A percentile compares a stretch with the other conserved stretches of the same genome.
These are phyloP conservation scores for Drosophila watanabei DNA, from an alignment of 1,140 invertebrate genomes.

Conservation along the genomic window DNA sequence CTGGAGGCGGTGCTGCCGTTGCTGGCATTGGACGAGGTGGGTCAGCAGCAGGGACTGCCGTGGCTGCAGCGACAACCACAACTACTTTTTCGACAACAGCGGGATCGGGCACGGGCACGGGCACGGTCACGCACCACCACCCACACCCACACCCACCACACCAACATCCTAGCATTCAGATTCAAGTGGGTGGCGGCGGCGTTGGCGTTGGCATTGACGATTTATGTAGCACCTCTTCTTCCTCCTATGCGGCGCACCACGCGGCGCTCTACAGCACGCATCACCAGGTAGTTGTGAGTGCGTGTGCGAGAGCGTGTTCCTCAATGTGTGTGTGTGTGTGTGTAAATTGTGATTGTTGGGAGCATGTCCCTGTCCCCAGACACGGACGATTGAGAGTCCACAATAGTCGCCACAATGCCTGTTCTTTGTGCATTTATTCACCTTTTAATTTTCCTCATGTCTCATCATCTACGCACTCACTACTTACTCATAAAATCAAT, in stretches of 20 bases:
- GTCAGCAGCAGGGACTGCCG: conserved; percentile 60
- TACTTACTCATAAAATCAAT: conserved; percentile 25
- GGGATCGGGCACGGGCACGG: conserved; percentile 33
- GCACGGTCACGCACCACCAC: conserved; percentile 45
- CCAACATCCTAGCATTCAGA: conserved; percentile 64
- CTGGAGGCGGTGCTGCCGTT: conserved; percentile 42
- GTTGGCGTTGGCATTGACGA: conserved; percentile 51
- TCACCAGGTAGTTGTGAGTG: conserved; percentile 78
- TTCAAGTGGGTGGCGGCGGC: conserved; percentile 63
- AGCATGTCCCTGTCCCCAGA: conserved; percentile 45
- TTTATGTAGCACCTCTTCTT: conserved; percentile 73
- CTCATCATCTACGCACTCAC: conserved; percentile 29
- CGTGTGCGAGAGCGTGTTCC: conserved; percentile 43
- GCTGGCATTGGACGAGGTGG: conserved; percentile 77
- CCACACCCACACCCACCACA: conserved; percentile 51
- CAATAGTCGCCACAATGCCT: conserved; percentile 25
- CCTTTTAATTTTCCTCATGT: conserved; percentile 57
- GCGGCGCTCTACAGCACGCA: conserved; percentile 78
- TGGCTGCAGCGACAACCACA: conserved; percentile 59
- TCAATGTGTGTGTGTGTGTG: conserved; percentile 36
- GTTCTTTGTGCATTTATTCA: conserved; percentile 41
- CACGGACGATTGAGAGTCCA: conserved; percentile 12
- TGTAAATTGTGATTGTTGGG: conserved; percentile 14
- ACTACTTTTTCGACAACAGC: conserved; percentile 68
- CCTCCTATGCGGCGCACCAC: conserved; percentile 72